A percentile compares a stretch with the other conserved stretches of the same genome.
Evolutionary conservation across 2,888 invertebrate genomes (phyloP).

Genomic region (Xestia ashworthii): DNA sequence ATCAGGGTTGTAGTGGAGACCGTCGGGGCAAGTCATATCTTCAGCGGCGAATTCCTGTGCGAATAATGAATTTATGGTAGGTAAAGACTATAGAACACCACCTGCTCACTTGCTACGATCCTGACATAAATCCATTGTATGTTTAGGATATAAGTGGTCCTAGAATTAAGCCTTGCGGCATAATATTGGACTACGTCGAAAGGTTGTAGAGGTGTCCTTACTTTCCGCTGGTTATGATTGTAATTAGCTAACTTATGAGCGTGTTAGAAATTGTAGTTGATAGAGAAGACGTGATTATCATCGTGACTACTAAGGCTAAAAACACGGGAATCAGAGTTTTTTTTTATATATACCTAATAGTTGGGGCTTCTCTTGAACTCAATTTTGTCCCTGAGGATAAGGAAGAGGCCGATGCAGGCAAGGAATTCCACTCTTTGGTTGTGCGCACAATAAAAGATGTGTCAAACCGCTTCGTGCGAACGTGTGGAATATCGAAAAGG

Average conservation of each 20-base stretch:
- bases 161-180: not conserved
- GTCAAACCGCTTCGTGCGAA: too few species aligned
- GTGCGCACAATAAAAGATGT: too few species aligned
- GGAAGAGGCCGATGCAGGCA: too few species aligned
- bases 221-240: not conserved
- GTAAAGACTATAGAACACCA: not conserved
- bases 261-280: not conserved
- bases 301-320: not conserved
- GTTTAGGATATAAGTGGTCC: not conserved
- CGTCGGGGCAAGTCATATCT: constrained; percentile 94
- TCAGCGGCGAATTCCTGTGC: constrained; percentile 90
- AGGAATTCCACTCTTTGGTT: too few species aligned
- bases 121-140: not conserved
- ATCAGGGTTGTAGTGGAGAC: constrained; percentile 93
- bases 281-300: not conserved
- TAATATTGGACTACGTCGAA: not conserved
- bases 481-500: too few species aligned
- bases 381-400: too few species aligned
- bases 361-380: too few species aligned
- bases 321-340: too few species aligned
- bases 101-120: not conserved
- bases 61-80: not conserved
- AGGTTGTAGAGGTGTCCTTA: not conserved
- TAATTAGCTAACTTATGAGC: not conserved
- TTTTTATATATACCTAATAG: too few species aligned